A percentile compares a stretch with the other conserved stretches of the same genome.
These are phyloP conservation scores for Pseudochirops cupreus DNA, from an alignment of 2,797 vertebrate genomes.

Conservation along the genomic window DNA sequence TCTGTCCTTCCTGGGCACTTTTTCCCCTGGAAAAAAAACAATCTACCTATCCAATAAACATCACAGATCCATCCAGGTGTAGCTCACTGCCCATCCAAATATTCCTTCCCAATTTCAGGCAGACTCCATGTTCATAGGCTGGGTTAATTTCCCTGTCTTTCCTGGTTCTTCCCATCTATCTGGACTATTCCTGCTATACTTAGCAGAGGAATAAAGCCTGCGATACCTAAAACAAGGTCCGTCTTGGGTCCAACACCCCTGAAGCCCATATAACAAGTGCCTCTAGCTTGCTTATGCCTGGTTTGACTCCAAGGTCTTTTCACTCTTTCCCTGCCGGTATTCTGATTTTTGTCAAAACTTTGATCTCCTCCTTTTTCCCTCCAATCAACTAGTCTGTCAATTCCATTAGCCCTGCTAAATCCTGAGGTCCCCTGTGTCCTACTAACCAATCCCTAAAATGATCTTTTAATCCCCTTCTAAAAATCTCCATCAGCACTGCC, in stretches of 20 bases:
- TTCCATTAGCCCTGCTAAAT: background rate
- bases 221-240: background rate
- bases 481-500: background rate
- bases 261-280: background rate
- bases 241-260: background rate
- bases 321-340: background rate
- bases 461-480: background rate
- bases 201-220: background rate
- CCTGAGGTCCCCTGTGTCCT: background rate
- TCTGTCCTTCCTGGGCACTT: background rate
- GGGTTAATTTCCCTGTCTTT: background rate
- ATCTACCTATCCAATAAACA: background rate
- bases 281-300: background rate
- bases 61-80: background rate
- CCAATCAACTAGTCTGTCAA: background rate
- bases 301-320: background rate
- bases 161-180: background rate
- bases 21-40: background rate
- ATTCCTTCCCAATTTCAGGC: background rate
- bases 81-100: background rate
- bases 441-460: background rate
- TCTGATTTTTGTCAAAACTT: background rate
- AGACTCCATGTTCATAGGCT: background rate
- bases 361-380: background rate
- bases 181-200: background rate